Evolutionary conservation across 2,113 vertebrate genomes (phyloP).

Genomic region (Chlorodrepanis virens): DNA sequence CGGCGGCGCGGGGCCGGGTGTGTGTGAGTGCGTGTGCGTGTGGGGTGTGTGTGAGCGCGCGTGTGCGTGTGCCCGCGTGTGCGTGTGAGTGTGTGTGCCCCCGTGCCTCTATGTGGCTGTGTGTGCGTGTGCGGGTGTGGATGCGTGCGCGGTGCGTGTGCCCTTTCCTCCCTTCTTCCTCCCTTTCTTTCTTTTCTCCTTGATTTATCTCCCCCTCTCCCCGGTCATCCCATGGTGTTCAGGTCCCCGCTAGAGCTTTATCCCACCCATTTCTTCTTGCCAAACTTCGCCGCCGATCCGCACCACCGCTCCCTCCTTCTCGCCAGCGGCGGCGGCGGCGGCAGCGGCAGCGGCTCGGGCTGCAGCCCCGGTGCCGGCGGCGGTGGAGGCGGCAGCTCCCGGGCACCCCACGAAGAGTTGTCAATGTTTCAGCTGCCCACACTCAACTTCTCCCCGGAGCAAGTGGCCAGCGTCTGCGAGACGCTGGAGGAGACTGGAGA

Average conservation of each 20-base stretch:
- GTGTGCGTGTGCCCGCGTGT: constrained; percentile 57
- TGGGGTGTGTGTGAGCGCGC: constrained; percentile 15
- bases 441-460: constrained; percentile 99
- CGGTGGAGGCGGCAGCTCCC: constrained; percentile 76
- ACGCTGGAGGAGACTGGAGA: constrained; percentile 99
- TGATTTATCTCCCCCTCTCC: constrained; percentile 76
- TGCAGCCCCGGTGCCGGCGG: constrained; percentile 84
- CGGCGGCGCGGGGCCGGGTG: constrained; percentile 71
- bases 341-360: constrained; percentile 71
- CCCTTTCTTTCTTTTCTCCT: constrained; percentile 71
- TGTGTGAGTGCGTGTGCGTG: constrained; percentile 57
- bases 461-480: constrained; percentile 99
- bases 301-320: constrained; percentile 91
- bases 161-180: constrained; percentile 71
- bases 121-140: constrained; percentile 76
- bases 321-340: constrained; percentile 86
- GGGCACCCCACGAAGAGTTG: constrained; percentile 96
- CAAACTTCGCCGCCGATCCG: constrained; percentile 94
- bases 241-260: constrained; percentile 99
- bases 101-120: constrained; percentile 79
- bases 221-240: constrained; percentile 99
- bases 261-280: constrained; percentile 99
- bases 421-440: constrained; percentile 99
- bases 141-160: constrained; percentile 76
- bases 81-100: constrained; percentile 67